Evolutionary conservation across 1,140 invertebrate species (phyloP).

Genomic region (Ceratina australensis): DNA sequence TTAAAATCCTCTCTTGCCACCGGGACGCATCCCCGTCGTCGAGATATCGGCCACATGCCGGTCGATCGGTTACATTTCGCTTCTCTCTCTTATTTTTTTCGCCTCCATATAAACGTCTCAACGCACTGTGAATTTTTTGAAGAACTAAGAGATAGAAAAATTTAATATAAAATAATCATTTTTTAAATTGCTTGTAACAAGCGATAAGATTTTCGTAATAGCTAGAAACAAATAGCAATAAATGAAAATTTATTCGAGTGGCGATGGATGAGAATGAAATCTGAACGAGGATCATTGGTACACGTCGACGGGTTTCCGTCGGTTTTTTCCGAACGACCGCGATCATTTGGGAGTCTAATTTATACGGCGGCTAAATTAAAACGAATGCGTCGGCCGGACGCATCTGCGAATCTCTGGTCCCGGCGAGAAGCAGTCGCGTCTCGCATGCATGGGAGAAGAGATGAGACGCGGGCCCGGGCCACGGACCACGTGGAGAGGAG

Average conservation of each 20-base stretch:
- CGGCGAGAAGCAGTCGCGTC: conserved; percentile 3
- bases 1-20: conserved; percentile 52
- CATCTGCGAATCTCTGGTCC: conserved; percentile 56
- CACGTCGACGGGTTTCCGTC: conserved; percentile 43
- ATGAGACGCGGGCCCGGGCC: not conserved
- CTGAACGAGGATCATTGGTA: conserved; percentile 18
- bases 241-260: no score
- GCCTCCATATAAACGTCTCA: no score
- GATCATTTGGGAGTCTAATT: conserved; percentile 76
- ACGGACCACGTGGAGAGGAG: conserved; percentile 23
- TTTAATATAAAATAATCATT: no score
- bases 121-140: no score
- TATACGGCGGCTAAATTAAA: conserved; percentile 75
- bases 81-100: conserved; percentile 1
- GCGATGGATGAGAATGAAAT: not conserved
- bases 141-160: no score
- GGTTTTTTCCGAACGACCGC: conserved; percentile 57
- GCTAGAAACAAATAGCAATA: no score
- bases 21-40: conserved; percentile 30
- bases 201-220: no score
- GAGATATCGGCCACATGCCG: conserved; percentile 54
- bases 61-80: conserved; percentile 7
- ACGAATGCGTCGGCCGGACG: conserved; percentile 62
- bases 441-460: conserved; percentile 27
- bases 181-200: no score